Base-by-base conservation (phyloP, 2,888 invertebrate species). In the Polietes domitor region DNA sequence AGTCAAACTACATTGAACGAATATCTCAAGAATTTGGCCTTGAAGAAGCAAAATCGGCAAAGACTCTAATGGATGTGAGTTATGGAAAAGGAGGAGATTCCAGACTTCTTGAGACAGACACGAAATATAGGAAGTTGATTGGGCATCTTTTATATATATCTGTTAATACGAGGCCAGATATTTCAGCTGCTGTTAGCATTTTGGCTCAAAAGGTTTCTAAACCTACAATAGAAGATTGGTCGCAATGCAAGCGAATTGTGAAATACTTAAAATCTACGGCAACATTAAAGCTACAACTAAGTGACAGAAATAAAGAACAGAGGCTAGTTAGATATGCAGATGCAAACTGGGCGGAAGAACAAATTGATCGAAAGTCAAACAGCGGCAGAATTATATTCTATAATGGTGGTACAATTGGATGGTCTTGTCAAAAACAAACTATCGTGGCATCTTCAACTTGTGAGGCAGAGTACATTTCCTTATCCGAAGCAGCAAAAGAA, bases 201-300 rank as follows among this genome's bases (percentile, higher is more conserved):
- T 80, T 89, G 12, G 87, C 88, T 63, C 88, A 89, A 82, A 85
- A 85, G 17, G 87, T 87, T 15, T 86, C 85, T 32, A 41, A 79
- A n/a, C 88, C 89, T 53, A 85, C 84, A 41, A 19, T 81, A 61
- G 74, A 86, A 47, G 89, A 90, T 81, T 89, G 88, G 88, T 85
- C 65, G 4, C 88, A 89, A 84, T 80, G 47, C 21, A 76, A 68
- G 41, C 50, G 76, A 12, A 12, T 68, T 41, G 4, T 77, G 15
- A 68, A 58, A 55, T 77, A 77, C 17, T n/a, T 68, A 12, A 77
- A 68, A 37, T 17, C 68, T 0, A 68, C 76, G 15, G 4, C 43
- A 17, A 5, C 37, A 2, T 17, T 24, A 12, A 26, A 26, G 3
- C 26, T 58, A 26, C 24, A 58, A 3, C 5, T 58, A 1, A 58